Evolutionary conservation across 64 coral and sea anemone genomes (phyloP), one percentile per base, ranked within the genome.

Genomic region (Pocillopora damicornis): DNA sequence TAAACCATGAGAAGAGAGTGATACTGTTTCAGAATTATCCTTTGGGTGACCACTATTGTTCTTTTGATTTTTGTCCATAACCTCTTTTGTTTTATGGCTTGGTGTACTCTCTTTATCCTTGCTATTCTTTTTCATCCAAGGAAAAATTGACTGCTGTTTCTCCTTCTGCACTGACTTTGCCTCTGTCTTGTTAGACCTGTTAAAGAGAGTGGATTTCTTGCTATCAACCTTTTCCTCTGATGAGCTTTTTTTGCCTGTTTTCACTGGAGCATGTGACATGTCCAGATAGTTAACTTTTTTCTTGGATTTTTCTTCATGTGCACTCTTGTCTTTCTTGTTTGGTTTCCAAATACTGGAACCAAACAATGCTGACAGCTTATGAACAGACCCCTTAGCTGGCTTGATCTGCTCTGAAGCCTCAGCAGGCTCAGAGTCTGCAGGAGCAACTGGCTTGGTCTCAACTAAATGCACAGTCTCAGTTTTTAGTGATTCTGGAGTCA

Each of bases 331-430:
- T 75, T 97, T 93, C 83, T 93, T 97, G 20, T 90, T 93, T 5
- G 82, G 35, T 93, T 73, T 93, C 60, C 64, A 93, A 18, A 97
- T 81, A 36, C 94, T 97, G 36, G 91, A 90, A 13, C 91, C 94
- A 90, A 97, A 97, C 15, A 97, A n/a, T 35, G 88, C 76, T 66
- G 90, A 92, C 37, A 97, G 77, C 73, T 97, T 97, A 37, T 92
- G 79, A 6, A 97, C 94, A 45, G 94, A 96, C 2, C 94, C 94
- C 26, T 80, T 87, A 61, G 75, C 42, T 13, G 76, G 65, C 58
- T 94, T 94, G 14, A 56, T 38, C 25, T 87, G 73, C 75, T 79
- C 30, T 13, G 20, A 12, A 36, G 75, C 72, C 15, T 81, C 82
- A 0, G 80, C 45, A 14, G 9, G 25, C 35, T 87, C 76, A 18